Evolutionary conservation across 2,797 vertebrate species (phyloP).

Genomic region (Diceros bicornis): DNA sequence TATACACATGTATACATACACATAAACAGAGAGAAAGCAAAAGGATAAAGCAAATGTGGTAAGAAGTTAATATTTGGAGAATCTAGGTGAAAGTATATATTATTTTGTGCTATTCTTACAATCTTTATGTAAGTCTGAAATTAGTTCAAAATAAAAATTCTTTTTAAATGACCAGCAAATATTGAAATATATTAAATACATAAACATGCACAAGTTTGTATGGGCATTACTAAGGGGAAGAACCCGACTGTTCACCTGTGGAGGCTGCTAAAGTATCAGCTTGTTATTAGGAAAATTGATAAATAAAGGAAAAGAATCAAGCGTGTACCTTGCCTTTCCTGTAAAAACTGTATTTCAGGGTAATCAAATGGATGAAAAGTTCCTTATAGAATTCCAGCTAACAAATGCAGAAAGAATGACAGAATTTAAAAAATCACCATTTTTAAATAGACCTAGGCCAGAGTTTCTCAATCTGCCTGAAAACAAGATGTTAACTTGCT

Average conservation of each 20-base stretch:
- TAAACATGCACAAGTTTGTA: background rate
- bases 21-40: background rate
- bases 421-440: background rate
- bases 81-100: background rate
- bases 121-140: background rate
- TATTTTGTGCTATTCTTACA: background rate
- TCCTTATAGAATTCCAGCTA: conserved; percentile 1
- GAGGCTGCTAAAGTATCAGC: background rate
- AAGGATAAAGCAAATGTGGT: background rate
- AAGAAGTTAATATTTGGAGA: conserved; percentile 46
- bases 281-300: background rate
- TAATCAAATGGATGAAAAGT: background rate
- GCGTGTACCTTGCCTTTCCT: background rate
- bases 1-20: background rate
- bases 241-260: background rate
- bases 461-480: background rate
- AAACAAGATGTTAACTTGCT: conserved; percentile 19
- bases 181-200: background rate
- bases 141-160: conserved; percentile 41
- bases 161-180: conserved; percentile 50
- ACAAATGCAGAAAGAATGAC: background rate
- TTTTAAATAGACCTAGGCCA: background rate
- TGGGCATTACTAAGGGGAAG: background rate
- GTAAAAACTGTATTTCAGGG: background rate
- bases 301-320: conserved; percentile 20